Evolutionary conservation across 2,113 vertebrate genomes (phyloP).

Genomic region (Cnemophilus loriae): DNA sequence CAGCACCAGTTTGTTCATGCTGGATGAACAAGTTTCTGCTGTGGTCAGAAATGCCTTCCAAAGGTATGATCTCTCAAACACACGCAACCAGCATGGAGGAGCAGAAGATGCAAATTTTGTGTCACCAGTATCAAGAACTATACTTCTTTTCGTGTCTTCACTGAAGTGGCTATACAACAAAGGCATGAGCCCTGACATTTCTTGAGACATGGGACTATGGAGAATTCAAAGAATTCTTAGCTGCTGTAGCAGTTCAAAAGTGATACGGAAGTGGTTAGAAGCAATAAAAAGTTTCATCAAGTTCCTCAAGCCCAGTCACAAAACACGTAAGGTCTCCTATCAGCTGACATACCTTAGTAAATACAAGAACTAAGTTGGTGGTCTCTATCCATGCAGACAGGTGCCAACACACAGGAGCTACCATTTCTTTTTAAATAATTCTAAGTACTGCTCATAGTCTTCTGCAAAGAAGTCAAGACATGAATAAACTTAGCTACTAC

Average conservation of each 20-base stretch:
- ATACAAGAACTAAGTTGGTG: neutral
- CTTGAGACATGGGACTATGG: neutral
- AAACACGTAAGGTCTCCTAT: neutral
- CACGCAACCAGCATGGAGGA: accelerated
- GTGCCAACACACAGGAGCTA: neutral
- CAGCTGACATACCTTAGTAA: neutral
- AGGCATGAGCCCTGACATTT: neutral
- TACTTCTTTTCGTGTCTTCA: neutral
- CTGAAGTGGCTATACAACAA: neutral
- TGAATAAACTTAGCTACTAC: neutral
- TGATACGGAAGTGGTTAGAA: neutral
- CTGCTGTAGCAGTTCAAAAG: neutral
- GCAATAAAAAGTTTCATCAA: neutral
- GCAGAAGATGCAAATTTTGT: neutral
- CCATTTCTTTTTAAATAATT: neutral
- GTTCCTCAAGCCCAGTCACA: neutral
- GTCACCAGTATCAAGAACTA: neutral
- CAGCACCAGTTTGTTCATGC: neutral
- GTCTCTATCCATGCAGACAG: neutral
- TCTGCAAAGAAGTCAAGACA: neutral
- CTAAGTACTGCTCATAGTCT: neutral
- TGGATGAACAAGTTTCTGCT: neutral
- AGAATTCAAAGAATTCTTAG: neutral
- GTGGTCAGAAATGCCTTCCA: neutral
- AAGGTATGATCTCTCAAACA: neutral